Percentiles rank a stretch among this genome's conserved stretches.
phyloP scores from a whole-genome alignment of 2,888 invertebrate species.

The Tetranychus piercei region DNA sequence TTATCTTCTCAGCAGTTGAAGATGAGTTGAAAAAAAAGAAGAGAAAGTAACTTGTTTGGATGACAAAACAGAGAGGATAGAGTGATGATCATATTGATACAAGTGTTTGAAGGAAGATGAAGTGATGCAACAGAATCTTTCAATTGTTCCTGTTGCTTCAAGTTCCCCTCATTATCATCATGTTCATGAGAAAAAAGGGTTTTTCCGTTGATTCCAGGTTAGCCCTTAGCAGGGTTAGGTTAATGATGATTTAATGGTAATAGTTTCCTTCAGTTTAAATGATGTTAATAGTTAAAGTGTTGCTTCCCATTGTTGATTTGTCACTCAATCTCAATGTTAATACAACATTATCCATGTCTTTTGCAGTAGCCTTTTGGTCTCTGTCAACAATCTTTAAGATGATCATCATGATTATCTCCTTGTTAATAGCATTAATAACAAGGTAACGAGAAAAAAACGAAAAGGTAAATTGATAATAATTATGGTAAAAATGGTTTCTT shows the following conservation, averaged over 20 bases:
- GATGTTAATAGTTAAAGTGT: not conserved
- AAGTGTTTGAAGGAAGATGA: not conserved
- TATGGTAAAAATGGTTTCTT: too few relatives aligned
- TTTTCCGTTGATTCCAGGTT: not conserved
- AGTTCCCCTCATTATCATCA: not conserved
- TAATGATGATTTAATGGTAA: constrained; percentile 1
- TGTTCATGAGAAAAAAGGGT: not conserved
- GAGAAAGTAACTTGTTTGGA: not conserved
- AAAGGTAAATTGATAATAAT: not conserved
- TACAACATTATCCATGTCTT: not conserved
- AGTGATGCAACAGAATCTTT: not conserved
- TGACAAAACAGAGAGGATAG: not conserved
- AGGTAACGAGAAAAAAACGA: not conserved
- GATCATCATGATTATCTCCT: not conserved
- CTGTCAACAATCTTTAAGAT: constrained; percentile 1
- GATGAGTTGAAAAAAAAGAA: not conserved
- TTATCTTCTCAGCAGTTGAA: not conserved
- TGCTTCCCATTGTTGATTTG: not conserved
- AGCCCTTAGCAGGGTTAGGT: not conserved
- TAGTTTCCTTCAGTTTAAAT: not conserved
- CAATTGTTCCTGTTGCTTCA: not conserved
- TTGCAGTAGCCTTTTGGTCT: not conserved
- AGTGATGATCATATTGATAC: not conserved
- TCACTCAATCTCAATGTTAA: not conserved
- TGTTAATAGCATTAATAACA: not conserved